These are phyloP conservation scores for Nothocercus julius DNA, from an alignment of 2,113 vertebrate genomes.

Conservation along the genomic window DNA sequence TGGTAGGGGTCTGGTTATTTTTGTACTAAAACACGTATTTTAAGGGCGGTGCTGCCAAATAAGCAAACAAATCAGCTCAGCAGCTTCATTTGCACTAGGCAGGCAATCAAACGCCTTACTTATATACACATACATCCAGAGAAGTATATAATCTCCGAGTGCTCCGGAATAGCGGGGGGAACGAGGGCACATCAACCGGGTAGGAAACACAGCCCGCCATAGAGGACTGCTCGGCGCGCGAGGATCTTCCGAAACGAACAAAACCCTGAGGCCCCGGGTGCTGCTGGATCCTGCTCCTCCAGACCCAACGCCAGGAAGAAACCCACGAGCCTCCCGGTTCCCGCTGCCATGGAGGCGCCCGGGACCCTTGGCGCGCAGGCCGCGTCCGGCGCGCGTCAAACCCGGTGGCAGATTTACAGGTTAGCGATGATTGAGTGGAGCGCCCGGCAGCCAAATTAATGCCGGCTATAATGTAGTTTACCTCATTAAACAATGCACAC, in stretches of 20 bases:
- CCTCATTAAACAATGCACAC: slow-evolving; percentile 83
- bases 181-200: background rate
- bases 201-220: background rate
- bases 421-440: slow-evolving; percentile 76
- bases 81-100: slow-evolving; percentile 24
- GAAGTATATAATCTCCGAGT: background rate
- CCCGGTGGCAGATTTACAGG: slow-evolving; percentile 75
- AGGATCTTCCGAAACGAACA: background rate
- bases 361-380: background rate
- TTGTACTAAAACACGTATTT: slow-evolving; percentile 5
- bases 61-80: slow-evolving; percentile 28
- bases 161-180: background rate
- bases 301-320: background rate
- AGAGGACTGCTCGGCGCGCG: accelerated
- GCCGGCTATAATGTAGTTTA: slow-evolving; percentile 79
- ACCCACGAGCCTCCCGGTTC: background rate
- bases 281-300: background rate
- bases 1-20: slow-evolving; percentile 48
- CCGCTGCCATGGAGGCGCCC: too few species aligned
- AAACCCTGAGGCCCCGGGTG: background rate
- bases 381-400: slow-evolving; percentile 6
- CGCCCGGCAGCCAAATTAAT: slow-evolving; percentile 71
- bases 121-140: background rate
- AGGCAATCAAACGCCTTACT: slow-evolving; percentile 8
- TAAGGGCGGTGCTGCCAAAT: slow-evolving; percentile 9